phyloP scores from a whole-genome alignment of 2,888 invertebrate species.

The Lissonota sp. region DNA sequence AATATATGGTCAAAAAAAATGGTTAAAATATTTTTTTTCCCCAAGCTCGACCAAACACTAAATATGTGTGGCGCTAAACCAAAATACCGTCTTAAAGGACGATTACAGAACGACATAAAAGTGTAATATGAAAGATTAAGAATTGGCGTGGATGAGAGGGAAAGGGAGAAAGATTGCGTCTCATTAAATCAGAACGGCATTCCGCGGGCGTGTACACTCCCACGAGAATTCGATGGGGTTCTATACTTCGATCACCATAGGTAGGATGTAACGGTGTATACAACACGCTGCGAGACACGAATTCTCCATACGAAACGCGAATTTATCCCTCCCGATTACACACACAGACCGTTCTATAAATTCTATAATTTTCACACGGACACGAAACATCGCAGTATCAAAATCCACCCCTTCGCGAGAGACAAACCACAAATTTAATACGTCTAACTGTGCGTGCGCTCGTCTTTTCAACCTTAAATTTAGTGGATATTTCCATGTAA shows the following conservation, averaged over 20 bases:
- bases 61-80: not conserved
- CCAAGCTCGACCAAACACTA: no score
- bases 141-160: constrained; percentile 16
- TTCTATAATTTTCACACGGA: no score
- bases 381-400: constrained; percentile 1
- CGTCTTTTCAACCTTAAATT: constrained; percentile 40
- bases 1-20: no score
- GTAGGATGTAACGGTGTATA: constrained; percentile 79
- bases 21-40: no score
- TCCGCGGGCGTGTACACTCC: constrained; percentile 84
- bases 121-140: constrained; percentile 1
- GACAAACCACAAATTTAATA: constrained; percentile 48
- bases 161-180: constrained; percentile 62
- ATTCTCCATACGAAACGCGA: constrained; percentile 65
- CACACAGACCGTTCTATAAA: not conserved
- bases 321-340: constrained; percentile 55
- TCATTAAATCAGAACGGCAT: constrained; percentile 84
- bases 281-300: constrained; percentile 83
- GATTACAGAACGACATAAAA: no score
- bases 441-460: constrained; percentile 47
- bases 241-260: constrained; percentile 81
- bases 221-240: constrained; percentile 83
- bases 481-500: constrained; percentile 36
- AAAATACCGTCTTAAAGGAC: no score
- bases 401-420: constrained; percentile 26